A percentile compares a stretch with the other conserved stretches of the same genome.
Conservation (phyloP, 2,888 invertebrate genomes). For the Pammene aurita region DNA sequence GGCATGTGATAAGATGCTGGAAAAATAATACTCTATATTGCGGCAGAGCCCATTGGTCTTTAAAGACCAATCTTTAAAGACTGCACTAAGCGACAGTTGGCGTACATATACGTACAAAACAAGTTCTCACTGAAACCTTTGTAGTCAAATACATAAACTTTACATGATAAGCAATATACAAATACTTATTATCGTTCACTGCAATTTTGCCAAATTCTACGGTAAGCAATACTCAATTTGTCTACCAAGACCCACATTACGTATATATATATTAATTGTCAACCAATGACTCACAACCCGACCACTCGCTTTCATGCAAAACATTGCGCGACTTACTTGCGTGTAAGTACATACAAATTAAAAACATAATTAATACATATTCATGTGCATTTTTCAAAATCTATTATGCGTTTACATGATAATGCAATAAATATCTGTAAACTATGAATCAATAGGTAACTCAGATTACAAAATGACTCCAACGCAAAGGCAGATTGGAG, state of each 20-base stretch:
- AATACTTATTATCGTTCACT: slow-evolving; percentile 49
- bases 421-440: background rate
- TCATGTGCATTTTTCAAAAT: slow-evolving; percentile 21
- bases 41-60: slow-evolving; percentile 12
- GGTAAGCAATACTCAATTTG: slow-evolving; percentile 62
- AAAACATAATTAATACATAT: slow-evolving; percentile 40
- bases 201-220: slow-evolving; percentile 74
- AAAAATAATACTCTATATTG: slow-evolving; percentile 21
- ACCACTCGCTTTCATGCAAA: slow-evolving; percentile 70
- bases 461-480: background rate
- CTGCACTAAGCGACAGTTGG: slow-evolving; percentile 65
- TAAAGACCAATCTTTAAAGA: slow-evolving; percentile 13
- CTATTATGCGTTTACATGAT: background rate
- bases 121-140: slow-evolving; percentile 53
- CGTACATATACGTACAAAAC: slow-evolving; percentile 52
- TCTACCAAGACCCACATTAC: slow-evolving; percentile 61
- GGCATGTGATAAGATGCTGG: slow-evolving; percentile 22
- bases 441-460: background rate
- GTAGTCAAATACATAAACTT: slow-evolving; percentile 44
- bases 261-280: slow-evolving; percentile 52
- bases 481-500: background rate
- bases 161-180: slow-evolving; percentile 68
- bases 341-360: slow-evolving; percentile 56
- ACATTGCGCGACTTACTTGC: slow-evolving; percentile 60
- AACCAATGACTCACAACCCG: slow-evolving; percentile 57